These are phyloP conservation scores for Rhinophrynus dorsalis DNA, from an alignment of 2,797 vertebrate genomes.

Conservation along the genomic window DNA sequence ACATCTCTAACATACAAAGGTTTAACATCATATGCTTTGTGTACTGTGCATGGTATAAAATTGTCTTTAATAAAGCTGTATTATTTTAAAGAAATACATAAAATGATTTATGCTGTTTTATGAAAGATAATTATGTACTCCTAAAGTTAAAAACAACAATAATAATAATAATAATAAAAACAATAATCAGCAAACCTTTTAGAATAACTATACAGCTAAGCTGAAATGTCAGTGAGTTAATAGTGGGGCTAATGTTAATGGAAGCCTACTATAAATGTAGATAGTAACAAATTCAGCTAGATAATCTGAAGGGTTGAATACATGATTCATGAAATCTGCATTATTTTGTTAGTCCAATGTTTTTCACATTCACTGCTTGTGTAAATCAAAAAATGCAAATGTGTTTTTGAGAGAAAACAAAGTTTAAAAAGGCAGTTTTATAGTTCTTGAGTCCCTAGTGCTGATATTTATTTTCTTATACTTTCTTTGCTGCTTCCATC, in stretches of 20 bases:
- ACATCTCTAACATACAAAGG: too few relatives aligned
- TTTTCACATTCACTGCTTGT: not conserved
- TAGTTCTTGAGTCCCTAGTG: not conserved
- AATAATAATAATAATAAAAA: too few relatives aligned
- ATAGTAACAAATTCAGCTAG: conserved; percentile 6
- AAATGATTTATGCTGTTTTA: conserved; percentile 8
- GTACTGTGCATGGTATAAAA: too few relatives aligned
- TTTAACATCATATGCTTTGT: too few relatives aligned
- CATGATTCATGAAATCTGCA: not conserved
- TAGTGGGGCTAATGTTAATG: conserved; percentile 17
- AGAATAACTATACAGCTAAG: conserved; percentile 20
- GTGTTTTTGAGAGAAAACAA: not conserved
- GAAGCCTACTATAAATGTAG: conserved; percentile 21
- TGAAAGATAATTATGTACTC: not conserved
- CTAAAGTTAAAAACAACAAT: conserved; percentile 19
- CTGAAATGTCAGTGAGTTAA: conserved; percentile 4
- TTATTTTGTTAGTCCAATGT: not conserved
- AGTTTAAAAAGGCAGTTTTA: not conserved
- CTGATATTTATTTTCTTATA: not conserved
- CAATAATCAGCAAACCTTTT: conserved; percentile 32
- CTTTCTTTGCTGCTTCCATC: not conserved
- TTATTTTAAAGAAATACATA: conserved; percentile 1
- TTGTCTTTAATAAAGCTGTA: not conserved
- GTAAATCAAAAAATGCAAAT: conserved; percentile 3
- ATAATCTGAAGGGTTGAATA: conserved; percentile 8